A percentile compares a stretch with the other conserved stretches of the same genome.
Conservation (phyloP, 2,113 vertebrate genomes). For the Equus przewalskii region DNA sequence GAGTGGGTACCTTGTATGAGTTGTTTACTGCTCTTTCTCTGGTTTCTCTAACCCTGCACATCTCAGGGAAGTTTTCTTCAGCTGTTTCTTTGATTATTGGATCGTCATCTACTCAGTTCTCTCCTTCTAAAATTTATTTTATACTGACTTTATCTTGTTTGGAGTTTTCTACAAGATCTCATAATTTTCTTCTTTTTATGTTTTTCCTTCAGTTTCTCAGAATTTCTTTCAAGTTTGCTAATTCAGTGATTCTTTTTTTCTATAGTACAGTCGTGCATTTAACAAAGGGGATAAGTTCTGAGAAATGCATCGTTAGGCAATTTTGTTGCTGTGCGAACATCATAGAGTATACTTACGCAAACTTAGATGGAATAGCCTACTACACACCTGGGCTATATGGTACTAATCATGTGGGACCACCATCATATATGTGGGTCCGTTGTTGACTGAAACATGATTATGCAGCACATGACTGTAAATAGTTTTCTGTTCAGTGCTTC, state of each 20-base stretch:
- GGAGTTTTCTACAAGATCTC: neutral
- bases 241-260: neutral
- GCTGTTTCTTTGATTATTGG: neutral
- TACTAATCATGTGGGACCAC: too few species aligned
- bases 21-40: neutral
- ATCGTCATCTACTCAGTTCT: neutral
- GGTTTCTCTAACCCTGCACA: neutral
- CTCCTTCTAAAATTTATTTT: neutral
- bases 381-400: too few species aligned
- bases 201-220: constrained; percentile 1
- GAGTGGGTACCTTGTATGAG: neutral
- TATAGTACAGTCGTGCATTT: neutral
- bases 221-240: constrained; percentile 24
- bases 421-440: too few species aligned
- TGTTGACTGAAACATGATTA: too few species aligned
- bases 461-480: too few species aligned
- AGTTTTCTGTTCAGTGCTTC: neutral
- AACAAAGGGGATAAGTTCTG: too few species aligned
- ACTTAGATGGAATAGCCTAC: too few species aligned
- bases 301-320: too few species aligned
- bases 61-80: neutral
- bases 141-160: neutral
- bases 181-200: constrained; percentile 17
- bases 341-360: too few species aligned
- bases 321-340: too few species aligned